Evolutionary conservation across 2,888 invertebrate species (phyloP), one percentile per base, ranked within the genome.

Genomic region (Gibbula magus): DNA sequence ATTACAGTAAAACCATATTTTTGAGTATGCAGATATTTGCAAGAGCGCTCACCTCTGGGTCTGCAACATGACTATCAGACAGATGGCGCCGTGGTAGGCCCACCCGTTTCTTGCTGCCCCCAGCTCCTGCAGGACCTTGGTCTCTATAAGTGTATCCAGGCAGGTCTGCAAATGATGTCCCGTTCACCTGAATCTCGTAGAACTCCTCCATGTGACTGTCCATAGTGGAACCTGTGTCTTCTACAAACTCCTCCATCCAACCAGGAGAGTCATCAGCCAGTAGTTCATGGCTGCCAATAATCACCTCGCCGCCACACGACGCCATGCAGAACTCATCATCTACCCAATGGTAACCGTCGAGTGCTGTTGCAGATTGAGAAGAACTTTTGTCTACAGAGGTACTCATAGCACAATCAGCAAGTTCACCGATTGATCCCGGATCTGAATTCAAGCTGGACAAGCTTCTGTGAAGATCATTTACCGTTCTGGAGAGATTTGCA

Each of bases 291-390:
- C 83, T 83, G n/a, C 87, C 88, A 25, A 89, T 87, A 61, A 89
- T 88, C 18, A 89, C 82, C 80, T 89, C 89, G 16, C 90, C 90
- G 61, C 88, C 87, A 79, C 87, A 88, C 0, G 90, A 89, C 3
- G 89, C 87, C 56, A 89, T 79, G 78, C 87, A 89, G 79, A 90
- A 89, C 77, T 91, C 90, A 80, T 91, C 90, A 66, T 90, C 89
- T 18, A 87, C 87, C 90, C 90, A 91, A 32, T 90, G 89, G 73
- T 90, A 91, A 1, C 90, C 90, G 73, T 90, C 90, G 22, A 88
- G 83, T 45, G 85, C 87, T 35, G 85, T 85, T 18, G 70, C 20
- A 4, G 53, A 45, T n/a, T 20, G 51, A 8, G 25, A 18, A n/a
- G 51, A 18, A 18, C 45, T 45, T 13, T 45, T 45, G 22, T 25